phyloP scores from a whole-genome alignment of 2,888 invertebrate species.

The Scaptomyza reducta region DNA sequence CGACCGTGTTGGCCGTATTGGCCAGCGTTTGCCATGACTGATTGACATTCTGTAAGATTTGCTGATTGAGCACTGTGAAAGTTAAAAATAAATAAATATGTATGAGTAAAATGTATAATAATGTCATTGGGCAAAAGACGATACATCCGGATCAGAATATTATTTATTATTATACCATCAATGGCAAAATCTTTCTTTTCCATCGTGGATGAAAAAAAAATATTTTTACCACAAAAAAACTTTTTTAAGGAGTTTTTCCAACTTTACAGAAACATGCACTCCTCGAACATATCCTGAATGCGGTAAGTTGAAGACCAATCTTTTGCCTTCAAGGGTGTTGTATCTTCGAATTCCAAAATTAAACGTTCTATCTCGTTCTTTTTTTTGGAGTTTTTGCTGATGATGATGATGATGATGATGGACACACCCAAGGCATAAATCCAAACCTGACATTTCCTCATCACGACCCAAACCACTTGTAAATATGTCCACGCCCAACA shows the following conservation, averaged over 20 bases:
- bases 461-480: background rate
- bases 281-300: background rate
- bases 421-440: conserved; percentile 26
- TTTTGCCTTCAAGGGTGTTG: background rate
- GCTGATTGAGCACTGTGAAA: conserved; percentile 83
- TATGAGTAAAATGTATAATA: conserved; percentile 1
- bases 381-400: background rate
- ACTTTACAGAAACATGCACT: background rate
- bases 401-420: conserved; percentile 7
- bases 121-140: background rate
- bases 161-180: too few species aligned
- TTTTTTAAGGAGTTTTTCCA: too few species aligned
- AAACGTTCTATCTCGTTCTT: too few species aligned
- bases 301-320: background rate
- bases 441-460: background rate
- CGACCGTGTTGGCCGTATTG: conserved; percentile 84
- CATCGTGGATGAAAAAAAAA: too few species aligned
- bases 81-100: background rate
- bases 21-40: conserved; percentile 85
- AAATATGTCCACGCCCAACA: conserved; percentile 14
- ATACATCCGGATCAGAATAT: background rate
- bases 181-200: too few species aligned
- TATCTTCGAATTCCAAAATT: background rate
- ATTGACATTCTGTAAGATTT: conserved; percentile 84
- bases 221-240: too few species aligned